phyloP scores from a whole-genome alignment of 2,888 invertebrate genomes.

The Malachius bipustulatus region DNA sequence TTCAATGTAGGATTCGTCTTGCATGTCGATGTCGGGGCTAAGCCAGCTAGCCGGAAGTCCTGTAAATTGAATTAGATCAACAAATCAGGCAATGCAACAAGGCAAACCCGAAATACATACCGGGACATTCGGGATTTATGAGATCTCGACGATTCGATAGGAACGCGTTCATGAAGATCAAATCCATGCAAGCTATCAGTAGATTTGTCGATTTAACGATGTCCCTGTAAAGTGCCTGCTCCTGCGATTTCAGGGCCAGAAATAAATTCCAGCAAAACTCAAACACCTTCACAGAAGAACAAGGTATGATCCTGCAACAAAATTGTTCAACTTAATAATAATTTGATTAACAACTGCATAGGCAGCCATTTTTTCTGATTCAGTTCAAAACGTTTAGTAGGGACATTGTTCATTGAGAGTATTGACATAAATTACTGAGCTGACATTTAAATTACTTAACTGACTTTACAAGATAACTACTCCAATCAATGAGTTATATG shows the following conservation, averaged over 20 bases:
- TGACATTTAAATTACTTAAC: too few species aligned
- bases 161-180: slow-evolving; percentile 78
- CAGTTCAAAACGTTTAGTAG: too few species aligned
- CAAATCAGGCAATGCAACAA: slow-evolving; percentile 8
- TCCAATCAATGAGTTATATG: too few species aligned
- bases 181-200: slow-evolving; percentile 80
- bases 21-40: slow-evolving; percentile 43
- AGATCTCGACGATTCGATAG: slow-evolving; percentile 70
- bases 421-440: too few species aligned
- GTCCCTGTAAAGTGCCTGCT: slow-evolving; percentile 78
- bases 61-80: slow-evolving; percentile 26
- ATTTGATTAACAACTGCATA: too few species aligned
- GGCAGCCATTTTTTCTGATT: too few species aligned
- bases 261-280: slow-evolving; percentile 93
- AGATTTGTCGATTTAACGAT: slow-evolving; percentile 90
- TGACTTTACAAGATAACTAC: too few species aligned
- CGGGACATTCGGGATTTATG: slow-evolving; percentile 48
- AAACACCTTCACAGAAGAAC: slow-evolving; percentile 72
- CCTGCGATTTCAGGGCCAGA: slow-evolving; percentile 77
- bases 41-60: slow-evolving; percentile 63
- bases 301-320: slow-evolving; percentile 53
- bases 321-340: slow-evolving; percentile 9
- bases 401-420: too few species aligned
- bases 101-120: neutral
- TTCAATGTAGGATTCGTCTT: too few species aligned